Conservation (phyloP, 2,797 vertebrate genomes). For the Echiichthys vipera region DNA sequence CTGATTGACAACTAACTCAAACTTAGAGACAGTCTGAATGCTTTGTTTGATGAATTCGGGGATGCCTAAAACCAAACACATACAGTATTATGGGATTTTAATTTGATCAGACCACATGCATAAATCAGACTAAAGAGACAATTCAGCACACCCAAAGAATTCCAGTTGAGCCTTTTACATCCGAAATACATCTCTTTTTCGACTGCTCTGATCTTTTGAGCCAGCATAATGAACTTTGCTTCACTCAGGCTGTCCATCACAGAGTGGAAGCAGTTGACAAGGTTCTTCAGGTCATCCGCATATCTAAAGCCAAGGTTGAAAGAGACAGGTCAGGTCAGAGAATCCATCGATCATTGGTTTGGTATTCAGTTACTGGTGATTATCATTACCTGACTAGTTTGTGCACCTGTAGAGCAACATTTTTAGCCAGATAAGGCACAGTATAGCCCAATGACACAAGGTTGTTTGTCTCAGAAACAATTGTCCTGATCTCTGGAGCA, state of each 20-base stretch:
- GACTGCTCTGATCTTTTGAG: slow-evolving; percentile 83
- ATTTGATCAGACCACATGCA: neutral
- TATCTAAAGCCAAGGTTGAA: slow-evolving; percentile 78
- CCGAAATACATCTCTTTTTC: slow-evolving; percentile 84
- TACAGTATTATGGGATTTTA: neutral
- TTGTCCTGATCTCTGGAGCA: slow-evolving; percentile 86
- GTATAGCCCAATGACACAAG: slow-evolving; percentile 86
- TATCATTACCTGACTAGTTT: slow-evolving; percentile 80
- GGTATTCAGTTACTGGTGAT: neutral
- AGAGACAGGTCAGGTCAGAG: slow-evolving; percentile 10
- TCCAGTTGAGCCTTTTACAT: slow-evolving; percentile 90
- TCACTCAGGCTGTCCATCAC: slow-evolving; percentile 85
- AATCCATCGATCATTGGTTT: neutral
- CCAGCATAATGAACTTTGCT: slow-evolving; percentile 85
- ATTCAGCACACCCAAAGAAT: slow-evolving; percentile 86
- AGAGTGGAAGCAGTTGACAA: slow-evolving; percentile 84
- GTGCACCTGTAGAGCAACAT: slow-evolving; percentile 87
- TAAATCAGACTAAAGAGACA: slow-evolving; percentile 6
- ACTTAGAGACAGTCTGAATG: slow-evolving; percentile 84
- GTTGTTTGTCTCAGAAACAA: slow-evolving; percentile 89
- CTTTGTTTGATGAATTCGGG: slow-evolving; percentile 86
- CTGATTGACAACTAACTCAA: slow-evolving; percentile 89
- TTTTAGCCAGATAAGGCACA: slow-evolving; percentile 85
- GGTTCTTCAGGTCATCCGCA: slow-evolving; percentile 79
- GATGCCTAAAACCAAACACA: slow-evolving; percentile 83